Base-by-base conservation (phyloP, 2,113 vertebrate species). In the Limnothrissa miodon region DNA sequence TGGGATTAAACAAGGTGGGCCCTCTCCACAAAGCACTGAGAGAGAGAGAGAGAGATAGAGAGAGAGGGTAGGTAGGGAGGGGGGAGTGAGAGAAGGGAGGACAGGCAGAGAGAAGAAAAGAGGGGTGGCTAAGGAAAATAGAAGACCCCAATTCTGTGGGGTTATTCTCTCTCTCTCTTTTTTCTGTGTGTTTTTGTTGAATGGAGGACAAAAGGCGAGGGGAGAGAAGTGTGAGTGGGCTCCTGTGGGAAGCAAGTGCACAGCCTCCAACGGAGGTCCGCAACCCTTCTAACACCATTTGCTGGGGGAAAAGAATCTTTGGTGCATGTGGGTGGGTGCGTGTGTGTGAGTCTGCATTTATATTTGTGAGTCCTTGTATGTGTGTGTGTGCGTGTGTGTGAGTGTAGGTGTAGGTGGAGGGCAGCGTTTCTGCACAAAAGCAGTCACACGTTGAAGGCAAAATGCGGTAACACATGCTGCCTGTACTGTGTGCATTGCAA, bases 1-100 rank as follows among this genome's bases (percentile, higher is more conserved):
- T 91, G 87, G 93, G 91, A 93, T 93, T 94, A 93, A 92, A 90
- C 90, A 92, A 93, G 91, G 92, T 93, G 74, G 86, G 79, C 83
- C 80, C 80, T 84, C 70, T 42, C 78, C 53, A 85, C 82, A 87
- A 86, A 86, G 84, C 80, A 85, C 70, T 36, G 78, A 79, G 80
- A 85, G 79, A 82, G 85, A 85, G 86, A 82, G 78, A 78, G 78
- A 46, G 62, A 79, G 45, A 83, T 1, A 29, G 25, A 33, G 25
- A 21, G 25, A 13, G 42, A 53, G 82, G 29, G 78, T 66, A 33
- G 23, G 83, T 42, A 82, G 46, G 81, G 85, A 45, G 8, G 29
- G 62, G 9, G 29, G 25, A 70, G 29, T 11, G 29, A 33, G 66
- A 36, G 66, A 70, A 33, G 33, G 5, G 33, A 33, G 29, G 62